phyloP scores from a whole-genome alignment of 2,888 invertebrate genomes.

The Phaonia tiefii region DNA sequence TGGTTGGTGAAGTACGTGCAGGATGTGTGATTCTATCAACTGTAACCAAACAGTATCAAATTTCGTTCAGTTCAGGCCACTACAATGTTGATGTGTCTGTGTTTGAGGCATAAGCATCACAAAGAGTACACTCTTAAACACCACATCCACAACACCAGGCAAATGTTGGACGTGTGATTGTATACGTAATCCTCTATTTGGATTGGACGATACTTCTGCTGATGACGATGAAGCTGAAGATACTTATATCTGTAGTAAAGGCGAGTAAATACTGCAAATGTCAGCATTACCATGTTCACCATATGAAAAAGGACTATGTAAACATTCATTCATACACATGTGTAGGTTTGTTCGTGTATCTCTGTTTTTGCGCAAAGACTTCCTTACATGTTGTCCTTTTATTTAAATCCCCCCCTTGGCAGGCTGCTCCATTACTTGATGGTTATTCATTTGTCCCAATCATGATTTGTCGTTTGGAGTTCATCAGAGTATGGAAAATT shows the following conservation, averaged over 20 bases:
- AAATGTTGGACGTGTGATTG: conserved; percentile 22
- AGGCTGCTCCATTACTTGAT: neutral
- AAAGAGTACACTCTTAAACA: conserved; percentile 24
- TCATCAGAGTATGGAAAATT: conserved; percentile 75
- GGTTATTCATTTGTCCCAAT: neutral
- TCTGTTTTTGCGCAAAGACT: too few species aligned
- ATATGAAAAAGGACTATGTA: conserved; percentile 47
- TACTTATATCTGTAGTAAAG: neutral
- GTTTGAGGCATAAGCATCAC: conserved; percentile 16
- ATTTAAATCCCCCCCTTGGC: conserved; percentile 22
- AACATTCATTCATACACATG: conserved; percentile 21
- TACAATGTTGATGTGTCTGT: conserved; percentile 1
- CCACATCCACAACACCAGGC: conserved; percentile 36
- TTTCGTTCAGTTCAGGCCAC: too few species aligned
- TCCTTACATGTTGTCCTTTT: conserved; percentile 51
- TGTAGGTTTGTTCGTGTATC: too few species aligned
- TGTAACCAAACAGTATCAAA: conserved; percentile 35
- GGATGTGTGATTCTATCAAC: conserved; percentile 34
- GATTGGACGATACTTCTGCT: too few species aligned
- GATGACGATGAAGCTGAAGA: too few species aligned
- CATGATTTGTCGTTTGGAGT: conserved; percentile 39
- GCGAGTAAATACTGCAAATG: conserved; percentile 51
- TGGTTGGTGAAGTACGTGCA: conserved; percentile 38
- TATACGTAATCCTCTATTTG: too few species aligned
- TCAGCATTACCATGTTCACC: conserved; percentile 50